These are phyloP conservation scores for Himantopus leucocephalus DNA, from an alignment of 2,113 vertebrate genomes.

Conservation along the genomic window DNA sequence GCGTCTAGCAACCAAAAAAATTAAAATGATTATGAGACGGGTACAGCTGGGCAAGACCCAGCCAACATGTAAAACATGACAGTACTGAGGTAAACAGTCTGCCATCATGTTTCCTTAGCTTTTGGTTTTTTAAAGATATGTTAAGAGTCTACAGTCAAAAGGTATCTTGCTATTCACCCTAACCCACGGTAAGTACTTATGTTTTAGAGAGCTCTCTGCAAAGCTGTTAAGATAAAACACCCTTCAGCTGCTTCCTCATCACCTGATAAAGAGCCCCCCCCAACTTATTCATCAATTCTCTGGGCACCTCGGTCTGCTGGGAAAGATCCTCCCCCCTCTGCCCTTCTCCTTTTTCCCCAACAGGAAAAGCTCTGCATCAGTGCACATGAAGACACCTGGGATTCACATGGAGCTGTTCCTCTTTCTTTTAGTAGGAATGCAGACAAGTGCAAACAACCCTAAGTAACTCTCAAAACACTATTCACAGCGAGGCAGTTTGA, in stretches of 20 bases:
- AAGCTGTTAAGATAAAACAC: not conserved
- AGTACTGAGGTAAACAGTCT: not conserved
- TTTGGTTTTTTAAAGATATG: not conserved
- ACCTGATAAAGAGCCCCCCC: not conserved
- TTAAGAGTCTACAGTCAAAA: not conserved
- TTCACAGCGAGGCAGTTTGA: not conserved
- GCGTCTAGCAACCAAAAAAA: not conserved
- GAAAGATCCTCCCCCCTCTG: not conserved
- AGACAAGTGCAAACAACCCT: not conserved
- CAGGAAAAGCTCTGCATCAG: not conserved
- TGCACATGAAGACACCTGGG: not conserved
- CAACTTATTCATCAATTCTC: not conserved
- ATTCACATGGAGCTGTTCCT: not conserved
- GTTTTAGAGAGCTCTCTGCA: not conserved
- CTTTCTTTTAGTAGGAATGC: not conserved
- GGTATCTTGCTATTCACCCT: not conserved
- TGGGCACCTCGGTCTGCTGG: not conserved
- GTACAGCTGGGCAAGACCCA: not conserved
- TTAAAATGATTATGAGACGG: not conserved
- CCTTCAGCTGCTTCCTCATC: not conserved
- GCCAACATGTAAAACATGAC: fast-evolving
- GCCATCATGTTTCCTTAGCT: fast-evolving
- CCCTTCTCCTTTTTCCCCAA: not conserved
- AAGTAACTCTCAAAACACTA: not conserved
- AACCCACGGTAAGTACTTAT: fast-evolving